Evolutionary conservation across 2,113 vertebrate species (phyloP), one percentile per base, ranked within the genome.

Genomic region (Morphnarchus princeps): DNA sequence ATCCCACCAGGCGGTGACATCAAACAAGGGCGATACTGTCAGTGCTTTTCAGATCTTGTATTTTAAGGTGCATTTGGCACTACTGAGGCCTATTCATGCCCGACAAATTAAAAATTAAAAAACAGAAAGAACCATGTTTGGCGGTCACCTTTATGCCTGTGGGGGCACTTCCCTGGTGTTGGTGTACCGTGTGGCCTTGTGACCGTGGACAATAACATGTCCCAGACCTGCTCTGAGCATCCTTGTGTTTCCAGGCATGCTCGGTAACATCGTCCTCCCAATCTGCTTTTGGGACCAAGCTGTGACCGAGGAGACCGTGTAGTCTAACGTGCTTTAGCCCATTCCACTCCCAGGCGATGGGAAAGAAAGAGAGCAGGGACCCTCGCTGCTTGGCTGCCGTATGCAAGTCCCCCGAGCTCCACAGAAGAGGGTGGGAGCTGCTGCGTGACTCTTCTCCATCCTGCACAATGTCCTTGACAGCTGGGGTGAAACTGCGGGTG

Each of bases 11-110:
- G 31, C 40, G 29, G 26, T 3, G 36, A 8, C 31, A 28, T 13
- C 11, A 40, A 11, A 43, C 36, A 29, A 40, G 43, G 19, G 38
- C 5, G 59, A 61, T 5, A 47, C 14, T 29, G 38, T 20, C 50
- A n/a, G 4, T 28, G 18, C 22, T 79, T 89, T 79, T 52, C 43
- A 90, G 18, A 43, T n/a, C 52, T 63, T 47, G 22, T 16, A 7
- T 43, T 80, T 78, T 84, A n/a, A 25, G n/a, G 11, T 55, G 16
- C 11, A 9, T 58, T 83, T 84, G 65, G 38, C 29, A 31, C 24
- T 50, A 13, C 24, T 66, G 26, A 25, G 26, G 31, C 10, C 0
- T 0, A 63, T 82, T 71, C 26, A 38, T 7, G 10, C 12, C 13
- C 4, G 1, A 26, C 59, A 36, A 90, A 58, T 31, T 20, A 21